phyloP scores from a whole-genome alignment of 1,140 invertebrate species.

The Drosophila albomicans region DNA sequence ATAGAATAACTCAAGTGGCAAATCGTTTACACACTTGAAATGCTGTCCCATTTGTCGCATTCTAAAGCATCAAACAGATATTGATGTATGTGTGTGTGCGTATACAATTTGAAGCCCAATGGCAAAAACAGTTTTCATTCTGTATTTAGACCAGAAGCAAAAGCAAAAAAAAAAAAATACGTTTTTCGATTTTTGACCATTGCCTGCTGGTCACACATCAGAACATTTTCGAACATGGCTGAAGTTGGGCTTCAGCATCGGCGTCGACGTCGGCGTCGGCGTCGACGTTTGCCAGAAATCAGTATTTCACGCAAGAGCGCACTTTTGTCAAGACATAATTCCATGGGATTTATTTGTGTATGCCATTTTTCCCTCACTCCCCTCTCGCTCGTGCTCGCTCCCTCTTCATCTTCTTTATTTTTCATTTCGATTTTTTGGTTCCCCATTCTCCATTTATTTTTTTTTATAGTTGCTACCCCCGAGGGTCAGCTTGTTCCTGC shows the following conservation, averaged over 20 bases:
- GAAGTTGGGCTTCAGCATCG: neutral
- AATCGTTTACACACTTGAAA: slow-evolving; percentile 84
- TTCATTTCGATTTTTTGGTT: slow-evolving; percentile 50
- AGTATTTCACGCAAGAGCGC: slow-evolving; percentile 81
- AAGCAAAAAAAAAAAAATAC: slow-evolving; percentile 5
- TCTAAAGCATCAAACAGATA: slow-evolving; percentile 56
- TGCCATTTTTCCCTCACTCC: slow-evolving; percentile 57
- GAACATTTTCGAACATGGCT: slow-evolving; percentile 24
- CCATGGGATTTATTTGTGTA: slow-evolving; percentile 82
- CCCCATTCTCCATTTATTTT: slow-evolving; percentile 42
- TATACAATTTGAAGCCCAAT: slow-evolving; percentile 14
- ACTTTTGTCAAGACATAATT: slow-evolving; percentile 82
- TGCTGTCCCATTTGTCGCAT: slow-evolving; percentile 74
- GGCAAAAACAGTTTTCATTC: slow-evolving; percentile 69
- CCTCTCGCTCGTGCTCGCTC: neutral
- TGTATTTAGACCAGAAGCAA: slow-evolving; percentile 47
- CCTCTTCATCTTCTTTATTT: slow-evolving; percentile 18
- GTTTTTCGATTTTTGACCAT: slow-evolving; percentile 79
- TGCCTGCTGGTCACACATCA: slow-evolving; percentile 59
- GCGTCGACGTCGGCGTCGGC: neutral
- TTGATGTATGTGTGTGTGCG: slow-evolving; percentile 27
- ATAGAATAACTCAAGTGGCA: slow-evolving; percentile 83
- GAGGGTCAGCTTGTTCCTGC: slow-evolving; percentile 1
- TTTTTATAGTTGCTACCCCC: slow-evolving; percentile 69
- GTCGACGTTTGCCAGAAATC: slow-evolving; percentile 66